Percentiles rank a stretch among this genome's conserved stretches.
phyloP scores from a whole-genome alignment of 2,797 vertebrate species.

The Coendou prehensilis region DNA sequence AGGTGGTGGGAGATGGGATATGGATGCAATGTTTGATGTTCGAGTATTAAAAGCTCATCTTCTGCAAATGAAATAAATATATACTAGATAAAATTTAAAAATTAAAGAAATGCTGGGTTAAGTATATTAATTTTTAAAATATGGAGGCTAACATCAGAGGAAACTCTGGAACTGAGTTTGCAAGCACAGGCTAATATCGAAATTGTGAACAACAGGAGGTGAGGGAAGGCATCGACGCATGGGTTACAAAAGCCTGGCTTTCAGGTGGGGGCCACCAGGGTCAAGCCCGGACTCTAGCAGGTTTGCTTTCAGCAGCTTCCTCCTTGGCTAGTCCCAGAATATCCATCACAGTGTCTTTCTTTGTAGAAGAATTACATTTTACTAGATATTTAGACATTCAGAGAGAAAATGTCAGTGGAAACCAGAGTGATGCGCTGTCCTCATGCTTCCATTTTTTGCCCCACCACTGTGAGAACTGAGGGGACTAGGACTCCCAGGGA shows the following conservation, averaged over 20 bases:
- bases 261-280: neutral
- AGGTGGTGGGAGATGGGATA: neutral
- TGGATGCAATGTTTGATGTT: neutral
- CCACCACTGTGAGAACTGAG: neutral
- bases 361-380: neutral
- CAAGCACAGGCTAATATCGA: neutral
- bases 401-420: neutral
- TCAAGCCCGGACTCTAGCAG: neutral
- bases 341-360: neutral
- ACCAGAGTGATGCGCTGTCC: neutral
- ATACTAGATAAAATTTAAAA: conserved; percentile 4
- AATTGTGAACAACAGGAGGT: neutral
- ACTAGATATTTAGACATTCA: neutral
- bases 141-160: neutral
- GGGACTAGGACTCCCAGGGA: neutral
- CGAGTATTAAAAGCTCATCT: conserved; percentile 8
- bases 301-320: neutral
- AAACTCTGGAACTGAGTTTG: neutral
- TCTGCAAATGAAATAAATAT: conserved; percentile 13
- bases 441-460: neutral
- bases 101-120: neutral
- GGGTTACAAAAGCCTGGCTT: neutral
- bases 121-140: neutral
- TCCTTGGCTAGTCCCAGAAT: neutral
- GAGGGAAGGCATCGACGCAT: rapidly evolving